A percentile compares a stretch with the other conserved stretches of the same genome.
Evolutionary conservation across 2,888 invertebrate species (phyloP).

Genomic region (Drosophila ochracea): DNA sequence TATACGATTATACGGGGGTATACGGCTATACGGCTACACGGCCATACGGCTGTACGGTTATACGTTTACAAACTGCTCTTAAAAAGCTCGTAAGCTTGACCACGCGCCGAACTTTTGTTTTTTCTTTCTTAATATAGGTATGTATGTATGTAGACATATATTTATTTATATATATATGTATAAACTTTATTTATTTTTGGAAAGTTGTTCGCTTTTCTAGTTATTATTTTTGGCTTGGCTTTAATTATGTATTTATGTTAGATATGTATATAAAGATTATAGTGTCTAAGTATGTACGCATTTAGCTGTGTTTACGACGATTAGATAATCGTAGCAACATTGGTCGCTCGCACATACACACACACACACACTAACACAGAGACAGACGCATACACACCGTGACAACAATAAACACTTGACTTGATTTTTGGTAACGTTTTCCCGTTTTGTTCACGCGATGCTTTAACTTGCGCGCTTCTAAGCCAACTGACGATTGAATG

Average conservation of each 20-base stretch:
- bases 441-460: constrained; percentile 57
- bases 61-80: constrained; percentile 24
- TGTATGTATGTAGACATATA: neutral
- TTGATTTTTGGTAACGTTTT: constrained; percentile 43
- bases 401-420: constrained; percentile 44
- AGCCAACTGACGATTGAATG: constrained; percentile 75
- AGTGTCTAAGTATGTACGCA: constrained; percentile 23
- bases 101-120: constrained; percentile 60
- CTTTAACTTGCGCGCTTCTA: constrained; percentile 70
- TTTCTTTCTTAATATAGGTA: constrained; percentile 34
- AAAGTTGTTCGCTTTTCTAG: constrained; percentile 56
- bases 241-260: constrained; percentile 45
- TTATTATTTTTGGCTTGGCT: constrained; percentile 56
- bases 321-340: constrained; percentile 73
- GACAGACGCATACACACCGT: constrained; percentile 12
- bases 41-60: neutral
- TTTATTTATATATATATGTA: constrained; percentile 3
- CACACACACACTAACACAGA: constrained; percentile 21
- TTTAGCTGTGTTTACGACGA: constrained; percentile 58
- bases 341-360: constrained; percentile 28
- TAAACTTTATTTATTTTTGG: constrained; percentile 32
- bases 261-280: constrained; percentile 15
- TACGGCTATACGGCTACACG: neutral
- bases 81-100: constrained; percentile 55
- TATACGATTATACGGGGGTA: neutral